These are phyloP conservation scores for Ostrea edulis DNA, from an alignment of 1,140 invertebrate species.

Conservation along the genomic window DNA sequence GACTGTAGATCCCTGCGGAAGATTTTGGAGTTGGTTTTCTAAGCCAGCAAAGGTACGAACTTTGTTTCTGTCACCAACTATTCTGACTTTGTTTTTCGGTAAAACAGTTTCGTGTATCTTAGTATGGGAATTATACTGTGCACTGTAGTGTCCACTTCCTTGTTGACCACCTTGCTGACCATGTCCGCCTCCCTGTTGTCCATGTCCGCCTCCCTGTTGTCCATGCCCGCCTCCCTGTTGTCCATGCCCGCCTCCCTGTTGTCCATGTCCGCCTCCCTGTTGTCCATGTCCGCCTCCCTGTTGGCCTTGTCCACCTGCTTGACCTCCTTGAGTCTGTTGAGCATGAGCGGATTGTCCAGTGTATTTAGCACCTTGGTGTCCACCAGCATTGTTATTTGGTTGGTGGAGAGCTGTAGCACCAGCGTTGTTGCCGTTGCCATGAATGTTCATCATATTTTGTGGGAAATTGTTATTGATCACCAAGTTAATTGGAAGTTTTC, in stretches of 20 bases:
- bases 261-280: not conserved
- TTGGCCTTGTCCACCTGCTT: not conserved
- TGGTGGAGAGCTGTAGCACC: not conserved
- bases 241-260: not conserved
- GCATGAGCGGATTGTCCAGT: not conserved
- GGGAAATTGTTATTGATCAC: constrained; percentile 35
- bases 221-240: not conserved
- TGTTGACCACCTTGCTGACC: not conserved
- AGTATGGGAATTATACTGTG: not conserved
- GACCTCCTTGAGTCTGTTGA: constrained; percentile 6
- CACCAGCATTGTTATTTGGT: constrained; percentile 25
- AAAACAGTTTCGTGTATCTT: constrained; percentile 1
- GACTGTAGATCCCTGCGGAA: not conserved
- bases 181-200: not conserved
- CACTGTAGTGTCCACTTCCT: not conserved
- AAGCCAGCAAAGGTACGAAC: constrained; percentile 7
- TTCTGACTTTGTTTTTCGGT: not conserved
- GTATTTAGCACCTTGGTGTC: not conserved
- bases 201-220: not conserved
- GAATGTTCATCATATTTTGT: constrained; percentile 41
- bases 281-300: not conserved
- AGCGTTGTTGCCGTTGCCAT: constrained; percentile 7
- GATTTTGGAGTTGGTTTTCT: constrained; percentile 1
- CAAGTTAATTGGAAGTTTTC: constrained; percentile 28
- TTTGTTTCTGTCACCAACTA: constrained; percentile 1